Evolutionary conservation across 2,797 vertebrate species (phyloP).

Genomic region (Ciconia nigra): DNA sequence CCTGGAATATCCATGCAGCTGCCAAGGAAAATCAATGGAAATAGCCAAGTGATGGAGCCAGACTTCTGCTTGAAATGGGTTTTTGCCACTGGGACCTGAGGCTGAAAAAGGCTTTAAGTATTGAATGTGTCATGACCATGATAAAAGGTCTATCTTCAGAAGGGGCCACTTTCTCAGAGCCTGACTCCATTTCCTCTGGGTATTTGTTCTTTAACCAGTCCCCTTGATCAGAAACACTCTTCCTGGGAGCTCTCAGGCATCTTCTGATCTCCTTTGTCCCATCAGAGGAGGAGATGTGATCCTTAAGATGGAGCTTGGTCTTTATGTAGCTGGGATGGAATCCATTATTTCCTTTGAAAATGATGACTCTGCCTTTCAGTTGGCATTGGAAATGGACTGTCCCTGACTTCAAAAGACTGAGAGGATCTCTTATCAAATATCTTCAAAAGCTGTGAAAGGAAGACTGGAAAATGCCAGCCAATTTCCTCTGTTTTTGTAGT

Average conservation of each 20-base stretch:
- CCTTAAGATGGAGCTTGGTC: neutral
- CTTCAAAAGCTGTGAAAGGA: slow-evolving; percentile 58
- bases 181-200: neutral
- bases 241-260: neutral
- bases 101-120: neutral
- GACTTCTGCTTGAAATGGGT: neutral
- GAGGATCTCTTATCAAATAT: slow-evolving; percentile 41
- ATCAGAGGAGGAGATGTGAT: neutral
- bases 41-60: neutral
- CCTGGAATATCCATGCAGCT: neutral
- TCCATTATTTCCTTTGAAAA: neutral
- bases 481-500: slow-evolving; percentile 30
- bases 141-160: neutral
- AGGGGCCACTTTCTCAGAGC: neutral
- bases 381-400: neutral
- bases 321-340: neutral
- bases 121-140: neutral
- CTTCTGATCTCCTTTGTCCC: neutral
- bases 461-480: slow-evolving; percentile 49
- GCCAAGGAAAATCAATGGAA: slow-evolving; percentile 21
- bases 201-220: neutral
- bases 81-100: neutral
- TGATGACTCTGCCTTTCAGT: neutral
- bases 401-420: slow-evolving; percentile 35
- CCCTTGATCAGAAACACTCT: neutral